Evolutionary conservation across 2,888 invertebrate species (phyloP), one percentile per base, ranked within the genome.

Genomic region (Mesoligia furuncula): DNA sequence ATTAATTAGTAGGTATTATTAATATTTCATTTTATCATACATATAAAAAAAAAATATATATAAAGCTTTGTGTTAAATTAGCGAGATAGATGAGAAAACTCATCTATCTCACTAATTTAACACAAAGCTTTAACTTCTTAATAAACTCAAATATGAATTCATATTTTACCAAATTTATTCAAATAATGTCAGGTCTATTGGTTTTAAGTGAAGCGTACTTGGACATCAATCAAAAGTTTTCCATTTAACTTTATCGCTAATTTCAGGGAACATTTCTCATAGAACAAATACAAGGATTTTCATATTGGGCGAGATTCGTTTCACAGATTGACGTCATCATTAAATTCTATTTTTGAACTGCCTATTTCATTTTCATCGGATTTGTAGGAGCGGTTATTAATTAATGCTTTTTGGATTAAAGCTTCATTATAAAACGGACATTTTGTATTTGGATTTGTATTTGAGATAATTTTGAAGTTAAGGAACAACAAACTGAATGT

Each of bases 151-250:
- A 81, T 80, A 84, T 70, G 62, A 59, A 80, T 84, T 77, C 65
- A 70, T 81, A 80, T 79, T 86, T 72, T 13, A 77, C 31, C 20
- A 78, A 74, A 54, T 75, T 80, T 69, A 71, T 83, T 85, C 45
- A 62, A 77, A 71, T 75, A 83, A 79, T 81, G 74, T 73, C 75
- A 79, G 79, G 66, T 83, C 75, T 80, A 80, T 85, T 77, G 73
- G 66, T 64, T 69, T 81, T 77, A 80, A 73, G 39, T 74, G 77
- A 81, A 81, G 79, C 81, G 77, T 76, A 65, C 72, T 64, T 54
- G 67, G 75, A 80, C 85, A 80, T 87, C 81, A 85, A 87, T 87
- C 87, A 85, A 87, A 87, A 87, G 84, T 85, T 85, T 85, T 72
- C 74, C 71, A 87, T 83, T 85, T 79, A 79, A 87, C 73, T 85